Conservation (phyloP, 2,888 invertebrate species). For the Stegana nigrithorax region DNA sequence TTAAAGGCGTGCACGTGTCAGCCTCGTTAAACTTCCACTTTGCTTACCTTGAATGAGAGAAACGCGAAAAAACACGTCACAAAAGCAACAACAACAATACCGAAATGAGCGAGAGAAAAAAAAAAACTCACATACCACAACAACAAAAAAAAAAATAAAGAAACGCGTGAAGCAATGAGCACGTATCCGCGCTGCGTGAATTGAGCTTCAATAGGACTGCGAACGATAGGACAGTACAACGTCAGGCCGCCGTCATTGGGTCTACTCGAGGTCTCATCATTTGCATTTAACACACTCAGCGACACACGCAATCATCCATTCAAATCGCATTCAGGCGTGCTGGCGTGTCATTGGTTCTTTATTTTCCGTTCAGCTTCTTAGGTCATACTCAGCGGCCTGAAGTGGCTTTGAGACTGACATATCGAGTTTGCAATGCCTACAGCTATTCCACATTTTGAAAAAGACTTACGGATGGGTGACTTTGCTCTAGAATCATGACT, state of each 20-base stretch:
- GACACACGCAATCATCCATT: constrained; percentile 7
- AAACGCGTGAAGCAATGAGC: background rate
- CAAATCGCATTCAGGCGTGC: constrained; percentile 4
- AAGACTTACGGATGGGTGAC: no score
- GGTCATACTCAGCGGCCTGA: no score
- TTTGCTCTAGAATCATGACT: no score
- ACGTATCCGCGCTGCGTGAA: constrained; percentile 23
- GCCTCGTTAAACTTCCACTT: constrained; percentile 64
- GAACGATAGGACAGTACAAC: background rate
- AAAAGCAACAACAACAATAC: no score
- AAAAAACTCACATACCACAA: constrained; percentile 31
- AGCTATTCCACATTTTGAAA: no score
- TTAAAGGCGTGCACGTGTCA: constrained; percentile 68
- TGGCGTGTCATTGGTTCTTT: background rate
- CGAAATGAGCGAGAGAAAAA: constrained; percentile 31
- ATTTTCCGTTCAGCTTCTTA: background rate
- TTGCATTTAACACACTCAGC: constrained; percentile 45
- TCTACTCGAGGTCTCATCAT: constrained; percentile 33
- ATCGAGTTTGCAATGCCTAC: no score
- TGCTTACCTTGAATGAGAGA: constrained; percentile 41
- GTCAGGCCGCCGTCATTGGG: no score
- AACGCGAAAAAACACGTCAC: constrained; percentile 39
- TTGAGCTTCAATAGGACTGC: constrained; percentile 13
- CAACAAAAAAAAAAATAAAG: background rate
- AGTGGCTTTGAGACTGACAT: no score